These are phyloP conservation scores for Drosophila leontia DNA, from an alignment of 1,140 invertebrate genomes.

Conservation along the genomic window DNA sequence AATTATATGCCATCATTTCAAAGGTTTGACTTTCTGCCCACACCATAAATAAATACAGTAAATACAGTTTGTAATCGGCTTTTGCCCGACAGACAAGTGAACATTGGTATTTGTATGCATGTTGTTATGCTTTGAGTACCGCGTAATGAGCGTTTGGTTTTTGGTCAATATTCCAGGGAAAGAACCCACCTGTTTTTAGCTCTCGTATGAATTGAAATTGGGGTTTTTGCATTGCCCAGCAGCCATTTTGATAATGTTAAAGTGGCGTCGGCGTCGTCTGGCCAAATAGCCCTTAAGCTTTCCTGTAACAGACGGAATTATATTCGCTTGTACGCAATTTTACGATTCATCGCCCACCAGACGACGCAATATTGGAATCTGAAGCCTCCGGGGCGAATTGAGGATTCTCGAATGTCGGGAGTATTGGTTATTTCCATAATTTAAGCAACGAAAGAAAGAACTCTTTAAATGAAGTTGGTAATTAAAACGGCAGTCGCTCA, in stretches of 20 bases:
- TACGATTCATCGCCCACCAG: constrained; percentile 52
- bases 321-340: constrained; percentile 47
- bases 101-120: background rate
- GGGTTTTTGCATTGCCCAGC: background rate
- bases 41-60: constrained; percentile 13
- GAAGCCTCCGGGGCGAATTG: constrained; percentile 16
- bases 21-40: background rate
- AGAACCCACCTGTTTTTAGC: too few relatives aligned
- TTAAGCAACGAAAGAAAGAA: constrained; percentile 9
- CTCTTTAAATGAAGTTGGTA: constrained; percentile 27
- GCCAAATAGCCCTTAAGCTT: constrained; percentile 31
- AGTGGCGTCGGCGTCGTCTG: constrained; percentile 31
- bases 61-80: constrained; percentile 30
- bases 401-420: background rate
- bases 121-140: background rate
- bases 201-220: background rate
- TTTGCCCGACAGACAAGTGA: constrained; percentile 7
- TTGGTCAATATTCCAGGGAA: constrained; percentile 4
- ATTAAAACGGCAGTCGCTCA: constrained; percentile 33
- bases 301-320: constrained; percentile 14
- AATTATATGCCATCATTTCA: too few relatives aligned
- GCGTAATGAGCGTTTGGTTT: constrained; percentile 16
- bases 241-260: constrained; percentile 23
- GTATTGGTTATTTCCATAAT: background rate
- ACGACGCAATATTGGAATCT: constrained; percentile 28